A percentile compares a stretch with the other conserved stretches of the same genome.
phyloP scores from a whole-genome alignment of 2,888 invertebrate species.

The Unio pictorum region DNA sequence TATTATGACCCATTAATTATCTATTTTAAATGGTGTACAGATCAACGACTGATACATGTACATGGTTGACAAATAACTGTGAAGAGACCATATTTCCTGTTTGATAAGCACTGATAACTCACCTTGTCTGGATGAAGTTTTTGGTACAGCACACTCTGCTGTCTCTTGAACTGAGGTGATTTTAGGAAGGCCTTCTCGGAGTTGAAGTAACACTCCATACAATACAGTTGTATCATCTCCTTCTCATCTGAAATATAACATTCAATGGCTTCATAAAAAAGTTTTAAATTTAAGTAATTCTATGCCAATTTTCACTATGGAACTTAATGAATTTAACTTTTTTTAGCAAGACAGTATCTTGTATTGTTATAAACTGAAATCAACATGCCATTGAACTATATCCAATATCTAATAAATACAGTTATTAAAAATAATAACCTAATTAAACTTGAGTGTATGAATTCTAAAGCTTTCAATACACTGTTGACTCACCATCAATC shows the following conservation, averaged over 20 bases:
- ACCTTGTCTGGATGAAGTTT: conserved; percentile 63
- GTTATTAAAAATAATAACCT: background rate
- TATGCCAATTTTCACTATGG: background rate
- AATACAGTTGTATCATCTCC: conserved; percentile 58
- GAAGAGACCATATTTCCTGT: no score
- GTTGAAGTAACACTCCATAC: conserved; percentile 56
- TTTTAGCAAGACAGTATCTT: no score
- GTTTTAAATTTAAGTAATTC: background rate
- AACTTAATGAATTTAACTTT: background rate
- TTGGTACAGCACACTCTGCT: conserved; percentile 66
- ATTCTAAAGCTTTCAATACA: background rate
- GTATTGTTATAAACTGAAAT: no score
- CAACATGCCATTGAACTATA: no score
- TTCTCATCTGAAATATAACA: conserved; percentile 56
- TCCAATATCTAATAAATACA: no score
- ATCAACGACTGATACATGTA: no score
- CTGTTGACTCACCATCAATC: conserved; percentile 54
- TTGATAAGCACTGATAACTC: background rate
- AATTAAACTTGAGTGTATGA: background rate
- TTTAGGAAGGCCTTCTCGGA: conserved; percentile 39
- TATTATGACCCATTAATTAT: no score
- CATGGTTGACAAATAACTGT: no score
- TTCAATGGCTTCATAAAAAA: no score
- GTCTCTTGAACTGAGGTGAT: conserved; percentile 53
- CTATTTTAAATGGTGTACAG: no score